Base-by-base conservation (phyloP, 2,797 vertebrate genomes). In the Argyrosomus regius region DNA sequence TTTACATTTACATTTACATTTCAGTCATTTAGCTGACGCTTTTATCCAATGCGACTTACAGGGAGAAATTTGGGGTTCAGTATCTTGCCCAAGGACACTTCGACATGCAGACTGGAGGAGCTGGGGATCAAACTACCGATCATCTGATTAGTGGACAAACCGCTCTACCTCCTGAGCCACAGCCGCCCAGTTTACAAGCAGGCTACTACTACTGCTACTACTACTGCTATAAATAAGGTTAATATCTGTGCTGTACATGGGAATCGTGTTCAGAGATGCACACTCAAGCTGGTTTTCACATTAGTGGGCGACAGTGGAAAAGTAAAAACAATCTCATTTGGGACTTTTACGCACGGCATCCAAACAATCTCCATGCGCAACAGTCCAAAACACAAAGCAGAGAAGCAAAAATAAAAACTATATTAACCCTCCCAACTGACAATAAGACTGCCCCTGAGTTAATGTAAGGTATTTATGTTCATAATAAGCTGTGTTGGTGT, bases 271-370 rank as follows among this genome's bases (percentile, higher is more conserved):
- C 67, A 66, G 31, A 6, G 31, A 6, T 31, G 31, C 1, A 31
- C 31, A 7, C 35, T 76, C 58, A 70, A 70, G 77, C 82, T 90
- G 86, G 48, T 89, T 90, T 89, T 80, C 48, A 14, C 78, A 90
- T 93, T 64, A 88, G 31, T 57, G 83, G 80, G 80, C 3, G 52
- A 68, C 26, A 59, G 52, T 80, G 86, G 86, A 88, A 84, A 67
- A 77, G 11, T 39, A 46, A 78, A 7, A 88, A 86, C 53, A 39
- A 68, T 72, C 57, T 77, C 74, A 78, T 69, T 35, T 63, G 78
- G 82, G 85, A 70, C 20, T 75, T 80, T 45, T 35, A 2, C 45
- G n/a, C 64, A 67, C 39, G 69, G 28, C 26, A 73, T 87, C 81
- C 81, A 75, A 83, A 71, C 31, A 83, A 6, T 86, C 52, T 85